Conservation (phyloP, 2,113 vertebrate species). For the Pygathrix nemaeus region DNA sequence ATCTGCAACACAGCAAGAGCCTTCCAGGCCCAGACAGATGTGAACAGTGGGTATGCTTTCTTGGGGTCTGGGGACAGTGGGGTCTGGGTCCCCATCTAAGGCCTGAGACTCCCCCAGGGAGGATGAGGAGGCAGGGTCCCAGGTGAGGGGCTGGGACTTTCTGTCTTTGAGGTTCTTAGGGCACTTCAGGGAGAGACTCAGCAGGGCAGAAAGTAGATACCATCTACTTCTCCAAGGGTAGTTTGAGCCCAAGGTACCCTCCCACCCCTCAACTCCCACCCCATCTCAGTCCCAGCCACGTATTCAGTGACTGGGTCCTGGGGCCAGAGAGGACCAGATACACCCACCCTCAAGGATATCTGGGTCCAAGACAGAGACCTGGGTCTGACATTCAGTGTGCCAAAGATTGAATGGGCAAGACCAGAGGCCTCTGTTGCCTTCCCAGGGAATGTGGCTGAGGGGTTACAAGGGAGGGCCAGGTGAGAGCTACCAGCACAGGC, state of each 20-base stretch:
- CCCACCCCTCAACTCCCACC: no score
- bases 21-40: fast-evolving
- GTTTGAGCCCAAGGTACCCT: background rate
- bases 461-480: background rate
- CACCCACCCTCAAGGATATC: background rate
- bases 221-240: background rate
- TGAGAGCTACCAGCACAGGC: background rate
- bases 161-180: background rate
- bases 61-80: background rate
- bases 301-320: background rate
- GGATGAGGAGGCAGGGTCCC: no score
- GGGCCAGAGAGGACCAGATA: background rate
- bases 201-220: background rate
- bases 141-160: background rate
- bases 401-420: no score
- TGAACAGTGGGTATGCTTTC: no score
- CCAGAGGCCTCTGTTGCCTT: background rate
- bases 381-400: background rate
- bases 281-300: fast-evolving
- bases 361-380: background rate
- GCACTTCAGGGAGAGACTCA: background rate
- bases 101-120: background rate
- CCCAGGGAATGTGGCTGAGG: background rate
- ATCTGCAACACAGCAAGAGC: conserved; percentile 48
- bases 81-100: background rate